Evolutionary conservation across 1,140 invertebrate species (phyloP), one percentile per base, ranked within the genome.

Genomic region (Onthophagus taurus): DNA sequence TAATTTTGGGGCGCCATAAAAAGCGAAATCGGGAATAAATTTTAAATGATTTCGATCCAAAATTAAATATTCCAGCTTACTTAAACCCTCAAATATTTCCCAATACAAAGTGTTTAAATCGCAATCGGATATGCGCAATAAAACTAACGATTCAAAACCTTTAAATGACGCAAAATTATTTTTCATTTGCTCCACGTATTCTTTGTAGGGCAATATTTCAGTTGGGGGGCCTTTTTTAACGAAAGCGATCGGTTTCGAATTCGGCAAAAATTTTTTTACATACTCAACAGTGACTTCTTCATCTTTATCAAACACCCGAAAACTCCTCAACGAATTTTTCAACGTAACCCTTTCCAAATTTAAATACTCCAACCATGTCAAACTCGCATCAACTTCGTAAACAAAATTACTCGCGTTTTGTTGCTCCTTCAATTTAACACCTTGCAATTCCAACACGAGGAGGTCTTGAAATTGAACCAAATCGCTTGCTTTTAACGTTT

Each of bases 71-170:
- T 73, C 62, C 7, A 83, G 52, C 37, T 69, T 73, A 2, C 67
- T 54, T 2, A 82, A 55, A 11, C 76, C 77, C 43, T 80, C 72
- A 52, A 83, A 81, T 72, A 81, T 78, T 56, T 81, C 75, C 77
- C 79, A 81, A 39, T 74, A 72, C 43, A 82, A 59, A 49, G 76
- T 70, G 48, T 72, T 69, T 14, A 83, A 49, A 16, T 72, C 64
- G 50, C 80, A 82, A 17, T 68, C 63, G 13, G 70, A 68, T 2
- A 80, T 69, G 48, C 77, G 61, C 23, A 82, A 51, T 35, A 79
- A 70, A 20, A 70, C 65, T 11, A 83, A 57, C 41, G 63, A 63
- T 18, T 61, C 59, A 42, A 80, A 68, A 12, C 71, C 72, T 24
- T 71, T 70, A 50, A 83, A 80, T 17, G 65, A 55, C 61, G 71